Percentiles rank a stretch among this genome's conserved stretches.
Evolutionary conservation across 2,797 vertebrate species (phyloP).

Genomic region (Sebastes trivittatus): DNA sequence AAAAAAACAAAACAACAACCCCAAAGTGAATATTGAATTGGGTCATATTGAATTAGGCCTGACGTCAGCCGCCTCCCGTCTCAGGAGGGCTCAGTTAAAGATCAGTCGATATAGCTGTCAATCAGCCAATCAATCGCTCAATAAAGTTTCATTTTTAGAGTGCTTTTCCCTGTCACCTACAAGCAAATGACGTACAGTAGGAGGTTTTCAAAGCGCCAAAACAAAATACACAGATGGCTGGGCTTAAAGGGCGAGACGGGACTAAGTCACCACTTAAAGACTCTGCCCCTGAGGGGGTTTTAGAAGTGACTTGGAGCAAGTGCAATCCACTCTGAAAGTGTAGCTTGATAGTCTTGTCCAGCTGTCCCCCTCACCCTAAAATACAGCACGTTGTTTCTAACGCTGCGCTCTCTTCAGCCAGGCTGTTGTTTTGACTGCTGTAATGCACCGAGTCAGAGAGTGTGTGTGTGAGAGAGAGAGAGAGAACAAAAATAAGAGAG

Average conservation of each 20-base stretch:
- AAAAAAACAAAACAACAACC: not conserved
- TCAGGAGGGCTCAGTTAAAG: slow-evolving; percentile 58
- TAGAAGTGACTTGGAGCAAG: slow-evolving; percentile 14
- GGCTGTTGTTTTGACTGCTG: slow-evolving; percentile 64
- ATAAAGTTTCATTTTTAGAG: slow-evolving; percentile 68
- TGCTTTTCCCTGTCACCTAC: slow-evolving; percentile 53
- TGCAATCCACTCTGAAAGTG: slow-evolving; percentile 7
- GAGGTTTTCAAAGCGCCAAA: slow-evolving; percentile 19
- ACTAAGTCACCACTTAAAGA: slow-evolving; percentile 43
- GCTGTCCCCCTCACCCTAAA: slow-evolving; percentile 13
- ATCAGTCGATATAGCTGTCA: slow-evolving; percentile 69
- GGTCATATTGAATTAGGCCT: slow-evolving; percentile 54
- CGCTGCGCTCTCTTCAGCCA: slow-evolving; percentile 15
- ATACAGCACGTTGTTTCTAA: slow-evolving; percentile 8
- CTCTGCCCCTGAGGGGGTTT: slow-evolving; percentile 7
- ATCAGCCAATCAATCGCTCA: slow-evolving; percentile 62
- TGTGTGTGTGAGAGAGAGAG: not conserved
- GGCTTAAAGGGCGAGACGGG: slow-evolving; percentile 33
- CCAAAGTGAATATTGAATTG: slow-evolving; percentile 59
- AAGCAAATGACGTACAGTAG: slow-evolving; percentile 14
- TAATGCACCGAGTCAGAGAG: slow-evolving; percentile 46
- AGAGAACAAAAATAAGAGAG: slow-evolving; percentile 57
- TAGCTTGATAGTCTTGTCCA: slow-evolving; percentile 4
- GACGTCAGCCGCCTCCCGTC: slow-evolving; percentile 50
- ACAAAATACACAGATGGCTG: slow-evolving; percentile 29